Percentiles rank a stretch among this genome's conserved stretches.
These are phyloP conservation scores for Cephonodes hylas DNA, from an alignment of 2,888 invertebrate genomes.

Conservation along the genomic window DNA sequence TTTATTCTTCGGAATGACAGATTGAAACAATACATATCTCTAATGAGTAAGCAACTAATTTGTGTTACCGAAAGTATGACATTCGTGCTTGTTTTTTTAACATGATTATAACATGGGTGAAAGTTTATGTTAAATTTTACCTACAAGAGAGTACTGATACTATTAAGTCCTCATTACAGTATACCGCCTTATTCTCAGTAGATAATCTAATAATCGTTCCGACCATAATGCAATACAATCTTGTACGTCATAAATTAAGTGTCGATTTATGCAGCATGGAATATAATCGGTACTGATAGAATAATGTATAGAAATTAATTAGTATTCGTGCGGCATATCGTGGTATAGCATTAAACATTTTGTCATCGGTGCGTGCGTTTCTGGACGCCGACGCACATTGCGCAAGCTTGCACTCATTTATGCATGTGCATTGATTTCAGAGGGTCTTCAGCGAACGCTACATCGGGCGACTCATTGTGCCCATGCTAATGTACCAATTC, in stretches of 20 bases:
- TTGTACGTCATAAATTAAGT: background rate
- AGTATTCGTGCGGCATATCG: background rate
- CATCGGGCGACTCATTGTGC: conserved; percentile 45
- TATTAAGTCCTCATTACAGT: background rate
- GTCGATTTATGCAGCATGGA: background rate
- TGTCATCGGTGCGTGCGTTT: conserved; percentile 31
- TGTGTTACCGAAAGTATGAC: background rate
- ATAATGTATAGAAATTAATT: conserved; percentile 35
- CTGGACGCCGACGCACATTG: conserved; percentile 40
- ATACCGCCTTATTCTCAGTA: background rate
- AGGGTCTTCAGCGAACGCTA: conserved; percentile 40
- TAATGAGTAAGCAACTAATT: background rate
- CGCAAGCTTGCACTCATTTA: conserved; percentile 43
- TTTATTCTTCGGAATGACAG: conserved; percentile 56
- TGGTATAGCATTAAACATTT: conserved; percentile 35
- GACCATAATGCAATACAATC: background rate
- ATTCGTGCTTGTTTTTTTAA: background rate
- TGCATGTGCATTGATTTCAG: conserved; percentile 54
- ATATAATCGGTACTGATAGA: conserved; percentile 4
- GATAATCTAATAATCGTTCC: too few species aligned
- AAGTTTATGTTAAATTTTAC: background rate
- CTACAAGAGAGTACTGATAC: background rate
- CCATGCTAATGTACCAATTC: conserved; percentile 53
- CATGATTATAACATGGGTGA: background rate
- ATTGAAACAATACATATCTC: conserved; percentile 51